Percentiles rank a stretch among this genome's conserved stretches.
These are phyloP conservation scores for Armadillidium nasatum DNA, from an alignment of 1,140 invertebrate genomes.

Conservation along the genomic window DNA sequence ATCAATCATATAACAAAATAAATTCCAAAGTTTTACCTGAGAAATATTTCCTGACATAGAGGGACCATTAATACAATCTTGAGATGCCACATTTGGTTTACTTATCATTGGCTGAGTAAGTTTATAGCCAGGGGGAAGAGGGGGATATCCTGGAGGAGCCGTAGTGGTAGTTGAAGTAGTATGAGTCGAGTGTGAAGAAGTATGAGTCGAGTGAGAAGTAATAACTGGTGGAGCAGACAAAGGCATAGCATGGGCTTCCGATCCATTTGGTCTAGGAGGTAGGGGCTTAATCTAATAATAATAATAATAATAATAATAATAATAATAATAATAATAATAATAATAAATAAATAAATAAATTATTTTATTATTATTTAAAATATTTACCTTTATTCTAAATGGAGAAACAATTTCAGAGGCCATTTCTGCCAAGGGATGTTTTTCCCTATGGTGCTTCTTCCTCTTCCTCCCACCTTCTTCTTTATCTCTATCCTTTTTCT, in stretches of 20 bases:
- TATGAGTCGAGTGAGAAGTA: neutral
- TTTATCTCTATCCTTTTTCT: slow-evolving; percentile 42
- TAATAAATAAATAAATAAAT: too few relatives aligned
- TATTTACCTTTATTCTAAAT: slow-evolving; percentile 41
- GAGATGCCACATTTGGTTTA: neutral
- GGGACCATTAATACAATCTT: too few relatives aligned
- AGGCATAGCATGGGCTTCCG: neutral
- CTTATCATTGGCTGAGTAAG: slow-evolving; percentile 41
- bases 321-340: too few relatives aligned
- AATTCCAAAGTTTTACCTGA: too few relatives aligned
- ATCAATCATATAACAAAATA: too few relatives aligned
- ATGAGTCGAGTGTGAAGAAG: too few relatives aligned
- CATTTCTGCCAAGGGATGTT: slow-evolving; percentile 37
- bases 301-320: slow-evolving; percentile 3
- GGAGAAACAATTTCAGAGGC: slow-evolving; percentile 42
- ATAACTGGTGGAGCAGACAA: neutral
- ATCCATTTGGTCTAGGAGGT: slow-evolving; percentile 34
- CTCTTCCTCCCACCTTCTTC: slow-evolving; percentile 37
- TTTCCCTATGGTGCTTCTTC: slow-evolving; percentile 42
- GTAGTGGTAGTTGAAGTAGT: neutral
- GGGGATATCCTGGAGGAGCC: slow-evolving; percentile 39
- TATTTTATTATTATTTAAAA: too few relatives aligned
- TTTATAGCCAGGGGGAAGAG: slow-evolving; percentile 41
- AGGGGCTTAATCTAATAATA: slow-evolving; percentile 38
- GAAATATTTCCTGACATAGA: too few relatives aligned